Percentiles rank a stretch among this genome's conserved stretches.
These are phyloP conservation scores for Allolobophora icterica DNA, from an alignment of 2,888 invertebrate genomes.

Conservation along the genomic window DNA sequence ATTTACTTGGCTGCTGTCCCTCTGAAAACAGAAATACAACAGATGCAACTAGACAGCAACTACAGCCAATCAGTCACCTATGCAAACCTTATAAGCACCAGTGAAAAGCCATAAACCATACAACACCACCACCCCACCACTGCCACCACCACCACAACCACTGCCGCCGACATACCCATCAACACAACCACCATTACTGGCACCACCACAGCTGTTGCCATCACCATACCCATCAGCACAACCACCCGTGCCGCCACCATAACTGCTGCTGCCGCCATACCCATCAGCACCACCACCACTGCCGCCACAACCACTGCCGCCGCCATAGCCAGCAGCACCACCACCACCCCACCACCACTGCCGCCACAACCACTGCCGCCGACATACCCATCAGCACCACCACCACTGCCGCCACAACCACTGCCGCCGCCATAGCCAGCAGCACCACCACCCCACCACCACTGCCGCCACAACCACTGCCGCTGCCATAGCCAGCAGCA, in stretches of 20 bases:
- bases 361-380: background rate
- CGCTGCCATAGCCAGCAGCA: background rate
- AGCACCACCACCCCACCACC: background rate
- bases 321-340: too few species aligned
- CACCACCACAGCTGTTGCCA: background rate
- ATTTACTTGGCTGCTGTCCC: conserved; percentile 42
- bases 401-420: background rate
- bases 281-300: background rate
- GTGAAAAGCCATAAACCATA: background rate
- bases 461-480: background rate
- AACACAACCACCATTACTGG: background rate
- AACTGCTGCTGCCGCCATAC: background rate
- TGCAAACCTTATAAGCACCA: background rate
- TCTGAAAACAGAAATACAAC: conserved; percentile 31
- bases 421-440: background rate
- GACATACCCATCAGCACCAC: background rate
- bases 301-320: too few species aligned
- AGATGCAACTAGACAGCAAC: background rate
- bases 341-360: background rate
- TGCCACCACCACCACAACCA: background rate
- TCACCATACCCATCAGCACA: background rate
- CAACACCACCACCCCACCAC: background rate
- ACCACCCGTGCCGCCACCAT: too few species aligned
- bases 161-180: background rate
- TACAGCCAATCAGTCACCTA: background rate